Evolutionary conservation across 2,888 invertebrate genomes (phyloP), one percentile per base, ranked within the genome.

Genomic region (Augochlorella aurata): DNA sequence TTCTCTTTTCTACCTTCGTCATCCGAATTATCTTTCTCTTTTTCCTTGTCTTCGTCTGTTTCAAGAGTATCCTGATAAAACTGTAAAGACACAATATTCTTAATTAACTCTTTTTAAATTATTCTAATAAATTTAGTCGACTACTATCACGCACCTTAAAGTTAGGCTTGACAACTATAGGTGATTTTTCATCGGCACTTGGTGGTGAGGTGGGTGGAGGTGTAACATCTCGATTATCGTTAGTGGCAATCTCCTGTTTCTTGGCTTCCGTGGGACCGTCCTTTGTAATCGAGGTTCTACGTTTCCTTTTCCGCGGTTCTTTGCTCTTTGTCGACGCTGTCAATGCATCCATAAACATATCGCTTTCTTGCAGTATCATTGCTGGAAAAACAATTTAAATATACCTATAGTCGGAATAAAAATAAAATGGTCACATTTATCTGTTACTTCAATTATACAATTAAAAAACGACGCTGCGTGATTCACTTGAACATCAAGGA

Each of bases 1-100:
- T 92, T 90, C 3, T 88, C 85, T 66, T 83, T 85, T n/a, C 85
- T 90, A 2, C 65, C 69, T 2, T 89, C 87, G 8, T 92, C 90
- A 5, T 91, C 90, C 45, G 84, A 88, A 73, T 82, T 89, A 29
- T 89, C 89, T 74, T 90, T 90, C 4, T 89, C 88, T 76, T 89
- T 92, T 77, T 95, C 95, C 90, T 95, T 95, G 77, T 94, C 95
- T 83, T 95, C 95, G 82, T 96, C 95, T 10, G 95, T 95, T 88
- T 97, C 97, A 82, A 98, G 94, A 0, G 98, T 98, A 89, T 98
- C 98, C 94, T 98, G 97, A 93, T 98, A 98, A 94, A 98, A 98
- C 95, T 95, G 91, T 49, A 83, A 54, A 77, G 14, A 18, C 76
- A 29, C 68, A 61, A 29, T n/a, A 16, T 14, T 18, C n/a, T 45